A percentile compares a stretch with the other conserved stretches of the same genome.
These are phyloP conservation scores for Diplolepis rosae DNA, from an alignment of 2,888 invertebrate genomes.

Conservation along the genomic window DNA sequence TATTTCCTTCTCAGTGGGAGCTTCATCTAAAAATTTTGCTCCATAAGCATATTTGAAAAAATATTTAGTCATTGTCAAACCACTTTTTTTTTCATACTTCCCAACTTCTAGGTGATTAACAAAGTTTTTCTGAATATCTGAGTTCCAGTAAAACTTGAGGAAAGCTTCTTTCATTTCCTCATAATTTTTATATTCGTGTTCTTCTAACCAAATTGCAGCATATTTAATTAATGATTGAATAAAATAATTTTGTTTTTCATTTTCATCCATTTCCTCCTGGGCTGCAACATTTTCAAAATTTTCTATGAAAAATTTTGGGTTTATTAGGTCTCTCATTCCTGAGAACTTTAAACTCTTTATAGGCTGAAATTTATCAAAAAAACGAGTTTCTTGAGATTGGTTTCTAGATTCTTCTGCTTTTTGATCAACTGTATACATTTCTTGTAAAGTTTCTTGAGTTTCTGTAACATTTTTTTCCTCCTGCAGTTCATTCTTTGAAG, in stretches of 20 bases:
- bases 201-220: constrained; percentile 11
- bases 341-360: constrained; percentile 3
- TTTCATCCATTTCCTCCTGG: not conserved
- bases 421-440: not conserved
- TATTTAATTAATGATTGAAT: constrained; percentile 3
- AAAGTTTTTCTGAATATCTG: not conserved
- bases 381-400: not conserved
- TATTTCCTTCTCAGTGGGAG: constrained; percentile 13
- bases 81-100: not conserved
- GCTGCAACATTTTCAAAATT: not conserved
- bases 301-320: constrained; percentile 9
- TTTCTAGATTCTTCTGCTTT: not conserved
- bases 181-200: not conserved
- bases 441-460: not conserved
- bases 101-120: not conserved
- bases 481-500: not conserved
- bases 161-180: constrained; percentile 19
- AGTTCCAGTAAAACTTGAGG: constrained; percentile 16
- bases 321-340: constrained; percentile 6
- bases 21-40: not conserved
- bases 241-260: not conserved
- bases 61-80: constrained; percentile 1
- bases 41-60: constrained; percentile 6
- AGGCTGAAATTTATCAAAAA: not conserved
- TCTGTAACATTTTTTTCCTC: not conserved